phyloP scores from a whole-genome alignment of 2,797 vertebrate genomes.

The Myiotriccus ornatus region DNA sequence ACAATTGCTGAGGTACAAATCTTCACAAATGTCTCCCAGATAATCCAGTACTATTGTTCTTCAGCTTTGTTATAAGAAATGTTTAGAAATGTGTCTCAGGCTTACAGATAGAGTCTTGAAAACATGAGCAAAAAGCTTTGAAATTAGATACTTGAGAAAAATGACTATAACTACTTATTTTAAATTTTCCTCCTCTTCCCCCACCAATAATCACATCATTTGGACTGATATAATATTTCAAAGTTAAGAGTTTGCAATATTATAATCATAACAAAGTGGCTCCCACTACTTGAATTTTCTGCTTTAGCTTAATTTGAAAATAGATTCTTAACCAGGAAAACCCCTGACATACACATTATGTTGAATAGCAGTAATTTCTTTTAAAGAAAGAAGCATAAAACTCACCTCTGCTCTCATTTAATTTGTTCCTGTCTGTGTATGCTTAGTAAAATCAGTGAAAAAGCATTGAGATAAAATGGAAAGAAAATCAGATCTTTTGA shows the following conservation, averaged over 20 bases:
- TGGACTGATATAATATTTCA: background rate
- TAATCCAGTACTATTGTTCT: background rate
- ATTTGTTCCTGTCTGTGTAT: background rate
- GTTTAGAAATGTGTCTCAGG: background rate
- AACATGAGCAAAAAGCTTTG: background rate
- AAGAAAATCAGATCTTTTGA: background rate
- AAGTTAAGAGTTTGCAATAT: background rate
- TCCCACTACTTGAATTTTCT: background rate
- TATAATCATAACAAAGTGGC: background rate
- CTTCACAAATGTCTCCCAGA: background rate
- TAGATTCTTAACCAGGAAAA: background rate
- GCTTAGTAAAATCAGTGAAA: background rate
- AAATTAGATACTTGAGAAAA: background rate
- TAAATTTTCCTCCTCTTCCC: fast-evolving
- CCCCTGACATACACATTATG: background rate
- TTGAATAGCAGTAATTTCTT: background rate
- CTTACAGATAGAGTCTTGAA: background rate
- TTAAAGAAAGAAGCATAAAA: background rate
- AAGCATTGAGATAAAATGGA: background rate
- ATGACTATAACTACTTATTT: background rate
- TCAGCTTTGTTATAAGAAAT: background rate
- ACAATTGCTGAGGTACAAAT: background rate
- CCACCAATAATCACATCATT: background rate
- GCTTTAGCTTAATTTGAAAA: background rate
- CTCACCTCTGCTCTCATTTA: background rate